These are phyloP conservation scores for Manis crassicaudata DNA, from an alignment of 2,797 vertebrate species.

Conservation along the genomic window DNA sequence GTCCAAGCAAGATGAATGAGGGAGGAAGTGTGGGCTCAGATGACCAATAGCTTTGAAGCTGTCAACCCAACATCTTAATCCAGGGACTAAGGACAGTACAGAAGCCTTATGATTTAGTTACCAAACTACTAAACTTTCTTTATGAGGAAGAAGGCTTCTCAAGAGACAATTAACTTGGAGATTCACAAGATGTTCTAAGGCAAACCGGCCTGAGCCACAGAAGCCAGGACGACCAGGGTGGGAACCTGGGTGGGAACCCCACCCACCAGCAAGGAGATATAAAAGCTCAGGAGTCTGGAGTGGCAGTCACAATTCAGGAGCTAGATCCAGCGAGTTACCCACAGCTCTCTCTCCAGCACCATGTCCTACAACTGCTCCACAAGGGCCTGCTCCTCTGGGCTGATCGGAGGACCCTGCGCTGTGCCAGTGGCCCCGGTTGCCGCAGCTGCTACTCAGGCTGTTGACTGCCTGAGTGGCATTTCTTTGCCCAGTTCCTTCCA, in stretches of 20 bases:
- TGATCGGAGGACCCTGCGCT: not conserved
- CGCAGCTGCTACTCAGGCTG: not conserved
- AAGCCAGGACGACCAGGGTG: not conserved
- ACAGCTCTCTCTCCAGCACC: not conserved
- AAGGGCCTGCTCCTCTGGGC: constrained; percentile 58
- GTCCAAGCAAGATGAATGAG: constrained; percentile 41
- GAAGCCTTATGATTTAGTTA: constrained; percentile 60
- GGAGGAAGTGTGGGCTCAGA: constrained; percentile 15
- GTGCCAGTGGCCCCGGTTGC: not conserved
- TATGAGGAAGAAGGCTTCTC: constrained; percentile 73
- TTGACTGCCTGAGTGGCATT: constrained; percentile 69
- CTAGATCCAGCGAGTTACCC: not conserved
- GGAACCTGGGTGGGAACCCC: constrained; percentile 37
- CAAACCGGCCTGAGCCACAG: constrained; percentile 41
- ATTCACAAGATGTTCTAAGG: constrained; percentile 74
- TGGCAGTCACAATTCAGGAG: constrained; percentile 24
- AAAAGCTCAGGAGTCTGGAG: constrained; percentile 36
- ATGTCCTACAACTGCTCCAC: constrained; percentile 77
- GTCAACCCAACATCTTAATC: constrained; percentile 38
- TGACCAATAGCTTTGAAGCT: constrained; percentile 75
- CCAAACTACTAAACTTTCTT: constrained; percentile 80
- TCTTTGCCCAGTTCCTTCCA: constrained; percentile 79
- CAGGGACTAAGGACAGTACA: constrained; percentile 47
- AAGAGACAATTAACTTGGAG: constrained; percentile 65
- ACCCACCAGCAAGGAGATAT: constrained; percentile 64